phyloP scores from a whole-genome alignment of 2,113 vertebrate genomes.

The Isichthys henryi region DNA sequence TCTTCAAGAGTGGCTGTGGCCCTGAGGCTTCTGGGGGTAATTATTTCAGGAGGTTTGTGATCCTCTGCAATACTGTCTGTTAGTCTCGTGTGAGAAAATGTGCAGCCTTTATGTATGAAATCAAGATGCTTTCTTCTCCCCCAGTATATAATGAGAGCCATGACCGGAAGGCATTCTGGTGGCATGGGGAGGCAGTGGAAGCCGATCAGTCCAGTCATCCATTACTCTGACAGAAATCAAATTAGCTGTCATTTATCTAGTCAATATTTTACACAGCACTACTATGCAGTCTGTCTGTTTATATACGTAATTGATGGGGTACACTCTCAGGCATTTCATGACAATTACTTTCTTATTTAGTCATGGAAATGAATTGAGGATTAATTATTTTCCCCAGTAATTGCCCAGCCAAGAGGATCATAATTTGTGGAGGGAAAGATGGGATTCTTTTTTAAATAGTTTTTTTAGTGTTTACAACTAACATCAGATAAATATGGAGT shows the following conservation, averaged over 20 bases:
- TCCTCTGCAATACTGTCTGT: neutral
- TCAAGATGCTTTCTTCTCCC: neutral
- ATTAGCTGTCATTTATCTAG: constrained; percentile 58
- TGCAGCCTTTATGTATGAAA: neutral
- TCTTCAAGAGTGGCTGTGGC: neutral
- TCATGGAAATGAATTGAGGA: neutral
- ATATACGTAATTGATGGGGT: neutral
- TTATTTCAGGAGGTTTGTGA: neutral
- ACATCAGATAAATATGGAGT: neutral
- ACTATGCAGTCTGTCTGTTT: neutral
- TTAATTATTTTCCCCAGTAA: neutral
- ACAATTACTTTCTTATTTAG: neutral
- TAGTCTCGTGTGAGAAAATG: too few relatives aligned
- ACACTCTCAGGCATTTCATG: neutral
- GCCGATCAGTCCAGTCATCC: constrained; percentile 56
- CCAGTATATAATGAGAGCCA: neutral
- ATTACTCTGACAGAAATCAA: constrained; percentile 59
- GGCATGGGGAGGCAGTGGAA: constrained; percentile 33
- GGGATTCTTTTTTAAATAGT: neutral
- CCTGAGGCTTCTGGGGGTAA: neutral
- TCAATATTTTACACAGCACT: constrained; percentile 29
- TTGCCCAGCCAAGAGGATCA: neutral
- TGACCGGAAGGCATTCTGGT: neutral
- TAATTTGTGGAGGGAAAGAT: neutral
- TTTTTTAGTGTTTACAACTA: neutral